Evolutionary conservation across 2,797 vertebrate species (phyloP).

Genomic region (Epinephelus awoara): DNA sequence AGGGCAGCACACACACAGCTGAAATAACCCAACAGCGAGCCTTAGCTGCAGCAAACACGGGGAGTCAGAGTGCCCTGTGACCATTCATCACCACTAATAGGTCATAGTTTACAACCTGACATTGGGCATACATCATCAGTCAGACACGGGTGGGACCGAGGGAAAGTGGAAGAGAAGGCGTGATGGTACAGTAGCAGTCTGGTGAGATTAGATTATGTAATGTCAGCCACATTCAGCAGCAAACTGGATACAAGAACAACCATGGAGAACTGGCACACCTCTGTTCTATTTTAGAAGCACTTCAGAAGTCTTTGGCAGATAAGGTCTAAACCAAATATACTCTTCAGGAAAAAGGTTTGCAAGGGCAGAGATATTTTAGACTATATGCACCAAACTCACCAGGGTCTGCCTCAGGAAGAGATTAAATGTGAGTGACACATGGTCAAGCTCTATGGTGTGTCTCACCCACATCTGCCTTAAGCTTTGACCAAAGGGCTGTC

Average conservation of each 20-base stretch:
- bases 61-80: conserved; percentile 57
- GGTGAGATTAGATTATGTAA: conserved; percentile 63
- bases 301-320: not conserved
- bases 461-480: conserved; percentile 1
- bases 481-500: conserved; percentile 16
- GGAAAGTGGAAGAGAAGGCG: conserved; percentile 40
- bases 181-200: conserved; percentile 34
- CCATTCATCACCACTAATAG: conserved; percentile 80
- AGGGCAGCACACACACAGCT: not conserved
- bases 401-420: conserved; percentile 20
- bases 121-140: conserved; percentile 67
- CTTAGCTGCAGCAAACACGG: conserved; percentile 41
- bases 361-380: not conserved
- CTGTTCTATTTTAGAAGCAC: conserved; percentile 3
- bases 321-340: not conserved
- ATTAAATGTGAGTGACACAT: conserved; percentile 31
- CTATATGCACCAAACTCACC: not conserved
- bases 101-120: conserved; percentile 79
- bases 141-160: conserved; percentile 34
- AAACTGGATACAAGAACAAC: conserved; percentile 31
- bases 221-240: conserved; percentile 25
- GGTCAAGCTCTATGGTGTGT: conserved; percentile 20
- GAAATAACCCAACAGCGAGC: conserved; percentile 24
- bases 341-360: not conserved
- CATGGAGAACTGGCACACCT: not conserved